Base-by-base conservation (phyloP, 2,113 vertebrate species). In the Colius striatus region DNA sequence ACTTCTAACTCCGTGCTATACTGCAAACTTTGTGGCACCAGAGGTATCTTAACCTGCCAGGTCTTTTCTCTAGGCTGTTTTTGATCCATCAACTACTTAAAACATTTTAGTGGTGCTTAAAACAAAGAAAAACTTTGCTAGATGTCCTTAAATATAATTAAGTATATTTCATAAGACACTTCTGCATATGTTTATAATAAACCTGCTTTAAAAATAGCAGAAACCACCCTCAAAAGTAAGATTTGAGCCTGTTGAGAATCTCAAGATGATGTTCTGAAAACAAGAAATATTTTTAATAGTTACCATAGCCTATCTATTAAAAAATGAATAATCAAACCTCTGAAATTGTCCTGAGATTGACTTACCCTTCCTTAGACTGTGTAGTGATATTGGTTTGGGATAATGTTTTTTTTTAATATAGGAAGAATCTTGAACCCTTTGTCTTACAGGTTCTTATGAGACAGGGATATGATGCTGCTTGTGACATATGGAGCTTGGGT, bases 11-110 rank as follows among this genome's bases (percentile, higher is more conserved):
- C 99, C 99, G 0, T 99, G 99, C 95, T 99, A 99, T 97, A 99
- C 99, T 18, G 99, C 99, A 92, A 99, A 99, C 97, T 99, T 99
- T 71, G 99, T 99, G 94, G 99, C 99, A 68, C 99, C 99, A 90
- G 99, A 99, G 99, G 99, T 99, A 98, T 66, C 57, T 90, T 90
- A 73, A 92, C 41, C 89, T 70, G 23, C 23, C 22, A 2, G 43
- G 11, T 43, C 5, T 41, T 85, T 89, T 77, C 17, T 61, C n/a
- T 58, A 1, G 61, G 8, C 7, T 74, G 21, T 12, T 94, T 86
- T 84, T 85, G 41, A 17, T 87, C n/a, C 19, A 16, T 89, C 20
- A n/a, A 61, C 51, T 68, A 62, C 65, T 80, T 68, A 16, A 70
- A 70, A 48, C 57, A 43, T 82, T 25, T 27, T 51, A 74, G 41